These are phyloP conservation scores for Drosophila pachea DNA, from an alignment of 1,140 invertebrate genomes.

Conservation along the genomic window DNA sequence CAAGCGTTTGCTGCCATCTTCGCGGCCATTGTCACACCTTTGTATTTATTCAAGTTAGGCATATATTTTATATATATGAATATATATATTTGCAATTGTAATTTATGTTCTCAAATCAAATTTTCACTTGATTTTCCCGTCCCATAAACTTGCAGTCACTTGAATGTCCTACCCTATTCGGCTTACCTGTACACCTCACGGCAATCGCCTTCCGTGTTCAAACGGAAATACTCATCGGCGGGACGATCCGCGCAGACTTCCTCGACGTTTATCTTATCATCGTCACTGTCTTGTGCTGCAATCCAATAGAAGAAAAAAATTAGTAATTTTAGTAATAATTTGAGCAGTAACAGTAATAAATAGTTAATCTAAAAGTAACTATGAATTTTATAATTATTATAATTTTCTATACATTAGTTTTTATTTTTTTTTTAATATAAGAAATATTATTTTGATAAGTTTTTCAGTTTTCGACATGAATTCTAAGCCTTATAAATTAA, in stretches of 20 bases:
- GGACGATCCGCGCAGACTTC: constrained; percentile 91
- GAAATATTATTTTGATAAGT: not conserved
- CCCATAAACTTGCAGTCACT: no score
- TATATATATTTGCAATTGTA: constrained; percentile 17
- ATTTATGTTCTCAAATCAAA: constrained; percentile 20
- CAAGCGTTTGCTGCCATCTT: constrained; percentile 90
- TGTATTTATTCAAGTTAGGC: constrained; percentile 46
- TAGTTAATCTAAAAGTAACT: not conserved
- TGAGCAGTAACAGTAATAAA: no score
- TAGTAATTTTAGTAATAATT: no score
- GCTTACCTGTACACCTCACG: constrained; percentile 93
- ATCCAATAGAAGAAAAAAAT: no score
- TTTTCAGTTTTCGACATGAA: not conserved
- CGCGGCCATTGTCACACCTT: constrained; percentile 94
- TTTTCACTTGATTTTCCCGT: not conserved
- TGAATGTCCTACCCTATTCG: no score
- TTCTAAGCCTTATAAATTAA: no score
- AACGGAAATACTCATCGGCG: constrained; percentile 93
- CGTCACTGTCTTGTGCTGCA: constrained; percentile 79
- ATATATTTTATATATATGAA: not conserved
- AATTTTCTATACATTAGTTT: not conserved
- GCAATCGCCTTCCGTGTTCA: constrained; percentile 91
- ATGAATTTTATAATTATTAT: not conserved
- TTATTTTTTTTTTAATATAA: not conserved
- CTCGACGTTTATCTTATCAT: constrained; percentile 83